Percentiles rank a stretch among this genome's conserved stretches.
Conservation (phyloP, 2,113 vertebrate species). For the Tylochromis polylepis region DNA sequence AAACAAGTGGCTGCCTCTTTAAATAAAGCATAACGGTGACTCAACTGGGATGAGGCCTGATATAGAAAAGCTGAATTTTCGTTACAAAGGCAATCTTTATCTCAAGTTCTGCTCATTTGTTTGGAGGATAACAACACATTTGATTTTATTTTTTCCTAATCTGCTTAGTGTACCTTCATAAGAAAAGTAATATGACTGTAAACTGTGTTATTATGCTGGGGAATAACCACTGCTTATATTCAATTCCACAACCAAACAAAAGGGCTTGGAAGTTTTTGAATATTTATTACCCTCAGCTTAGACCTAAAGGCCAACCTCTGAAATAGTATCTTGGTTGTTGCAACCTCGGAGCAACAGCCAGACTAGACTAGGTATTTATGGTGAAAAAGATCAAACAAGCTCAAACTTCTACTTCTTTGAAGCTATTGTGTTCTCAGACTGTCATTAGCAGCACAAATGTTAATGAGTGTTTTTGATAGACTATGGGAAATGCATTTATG, state of each 20-base stretch:
- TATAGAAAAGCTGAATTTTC: neutral
- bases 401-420: neutral
- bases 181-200: neutral
- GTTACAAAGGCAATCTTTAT: neutral
- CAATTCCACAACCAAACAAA: constrained; percentile 4
- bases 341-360: neutral
- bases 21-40: neutral
- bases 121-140: neutral
- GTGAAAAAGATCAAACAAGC: constrained; percentile 20
- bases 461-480: constrained; percentile 20
- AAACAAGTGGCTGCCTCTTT: neutral
- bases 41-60: neutral
- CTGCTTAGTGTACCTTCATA: neutral
- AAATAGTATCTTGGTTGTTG: constrained; percentile 3
- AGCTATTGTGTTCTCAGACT: constrained; percentile 9
- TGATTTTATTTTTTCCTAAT: neutral
- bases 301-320: neutral
- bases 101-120: neutral
- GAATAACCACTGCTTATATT: constrained; percentile 7
- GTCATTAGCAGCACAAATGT: neutral
- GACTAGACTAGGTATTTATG: constrained; percentile 20
- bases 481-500: neutral
- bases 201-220: neutral
- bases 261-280: constrained; percentile 11
- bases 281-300: constrained; percentile 4